phyloP scores from a whole-genome alignment of 1,140 invertebrate genomes.

The Whitmania pigra region DNA sequence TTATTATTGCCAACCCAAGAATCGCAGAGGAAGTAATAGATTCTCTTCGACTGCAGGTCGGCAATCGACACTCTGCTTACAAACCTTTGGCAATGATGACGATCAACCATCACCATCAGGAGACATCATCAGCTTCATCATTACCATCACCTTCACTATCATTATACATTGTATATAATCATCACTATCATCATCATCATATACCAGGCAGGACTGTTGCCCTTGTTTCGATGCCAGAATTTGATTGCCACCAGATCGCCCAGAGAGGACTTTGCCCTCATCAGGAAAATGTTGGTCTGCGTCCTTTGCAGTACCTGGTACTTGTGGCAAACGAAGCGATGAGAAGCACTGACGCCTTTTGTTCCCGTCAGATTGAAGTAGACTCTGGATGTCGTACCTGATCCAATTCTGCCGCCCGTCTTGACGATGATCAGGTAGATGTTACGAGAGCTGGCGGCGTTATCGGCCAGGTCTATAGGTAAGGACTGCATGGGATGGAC shows the following conservation, averaged over 20 bases:
- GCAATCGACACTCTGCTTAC: not conserved
- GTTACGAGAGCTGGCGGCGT: not conserved
- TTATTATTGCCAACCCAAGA: not conserved
- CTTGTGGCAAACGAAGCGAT: not conserved
- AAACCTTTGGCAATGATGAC: not conserved
- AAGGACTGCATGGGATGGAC: not conserved
- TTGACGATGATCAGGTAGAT: slow-evolving; percentile 10
- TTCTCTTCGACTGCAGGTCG: not conserved
- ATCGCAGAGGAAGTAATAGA: slow-evolving; percentile 5
- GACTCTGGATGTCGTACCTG: not conserved
- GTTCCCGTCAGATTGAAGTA: slow-evolving; percentile 3
- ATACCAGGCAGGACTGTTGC: not conserved
- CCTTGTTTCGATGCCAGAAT: slow-evolving; percentile 3
- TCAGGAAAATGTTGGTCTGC: slow-evolving; percentile 1
- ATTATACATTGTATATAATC: not conserved
- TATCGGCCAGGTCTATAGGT: slow-evolving; percentile 4
- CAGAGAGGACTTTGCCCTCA: not conserved
- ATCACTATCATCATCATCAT: slow-evolving; percentile 2
- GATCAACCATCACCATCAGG: no score
- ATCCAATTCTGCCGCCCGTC: not conserved
- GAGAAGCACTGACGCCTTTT: not conserved
- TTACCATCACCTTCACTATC: not conserved
- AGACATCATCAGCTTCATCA: not conserved
- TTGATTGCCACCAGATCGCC: slow-evolving; percentile 1
- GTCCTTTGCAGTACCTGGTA: slow-evolving; percentile 6